Evolutionary conservation across 1,140 invertebrate species (phyloP), one percentile per base, ranked within the genome.

Genomic region (Chymomyza costata): DNA sequence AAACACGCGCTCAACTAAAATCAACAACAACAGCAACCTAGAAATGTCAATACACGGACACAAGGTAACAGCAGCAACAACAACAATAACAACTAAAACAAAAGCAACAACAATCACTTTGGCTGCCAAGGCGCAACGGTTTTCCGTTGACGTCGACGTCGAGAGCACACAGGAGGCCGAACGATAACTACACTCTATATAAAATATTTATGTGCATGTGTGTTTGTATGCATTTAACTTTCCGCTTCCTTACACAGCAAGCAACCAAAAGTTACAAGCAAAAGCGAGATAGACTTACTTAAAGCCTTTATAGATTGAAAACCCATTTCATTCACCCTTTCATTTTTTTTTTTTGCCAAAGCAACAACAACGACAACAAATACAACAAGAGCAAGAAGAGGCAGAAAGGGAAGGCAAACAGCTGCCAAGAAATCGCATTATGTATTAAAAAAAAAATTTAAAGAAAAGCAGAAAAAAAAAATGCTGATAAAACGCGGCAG

Each of bases 31-130:
- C 15, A 54, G 48, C 43, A 55, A 41, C 59, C 61, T 49, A 56
- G 61, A 64, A 64, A 56, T 55, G 59, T 56, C 61, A 64, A 64
- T 49, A 64, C 17, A 53, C 43, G 28, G 21, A 19, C 50, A 45
- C 21, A 41, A 48, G 51, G 50, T 54, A 49, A 49, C 41, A 32
- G 8, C 21, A 25, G 18, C 47, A 31, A 32, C 40, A 35, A 39
- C 39, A 40, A 28, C 46, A 40, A 53, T 28, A 35, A 40, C 38
- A 25, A 46, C 43, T n/a, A n/a, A n/a, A 49, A 49, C 41, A 32
- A 25, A 3, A 25, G 18, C 47, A 31, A 32, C 40, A 35, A 39
- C 39, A 40, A 28, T 38, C 38, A 25, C 31, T 43, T 64, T 37
- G 51, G 35, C 57, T 56, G 63, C 43, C 59, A 21, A 43, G 40